Evolutionary conservation across 2,113 vertebrate species (phyloP), one percentile per base, ranked within the genome.

Genomic region (Nibea albiflora): DNA sequence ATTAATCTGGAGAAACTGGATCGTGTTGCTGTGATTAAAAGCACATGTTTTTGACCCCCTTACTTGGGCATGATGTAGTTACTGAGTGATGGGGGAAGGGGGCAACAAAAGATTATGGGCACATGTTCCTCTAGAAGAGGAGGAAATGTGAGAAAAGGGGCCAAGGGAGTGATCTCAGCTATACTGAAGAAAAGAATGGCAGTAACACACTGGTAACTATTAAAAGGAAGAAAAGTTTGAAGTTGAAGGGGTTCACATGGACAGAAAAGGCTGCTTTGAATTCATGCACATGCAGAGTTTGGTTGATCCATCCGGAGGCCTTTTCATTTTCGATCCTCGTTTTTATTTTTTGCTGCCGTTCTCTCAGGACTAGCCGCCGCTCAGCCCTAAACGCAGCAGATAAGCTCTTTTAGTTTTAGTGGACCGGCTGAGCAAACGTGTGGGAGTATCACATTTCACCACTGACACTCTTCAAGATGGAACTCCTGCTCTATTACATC

Each of bases 31-130:
- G 10, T 91, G 61, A 94, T 93, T 89, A 81, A 83, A 91, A 94
- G 66, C 91, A 93, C 85, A 92, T 94, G 91, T 91, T 86, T 84
- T 70, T 52, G 77, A 86, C 70, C 75, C 80, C 54, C 26, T 62
- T 64, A 73, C 81, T 77, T 61, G 64, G 68, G 70, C 31, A 81
- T 56, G 81, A 82, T 81, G 74, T 73, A 67, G 76, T 89, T 78
- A 69, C 65, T 50, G 86, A 69, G 20, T 53, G 54, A 49, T 68
- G 57, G 80, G 75, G 85, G 81, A 17, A 22, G 73, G 76, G 72
- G 66, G 47, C 35, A 70, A 52, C 35, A 31, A 62, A 72, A 72
- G 84, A 68, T 74, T 76, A 47, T 60, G 62, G 70, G 42, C 62
- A 83, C 35, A 73, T 69, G 76, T 83, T 71, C 39, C 57, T 72